These are phyloP conservation scores for Diabrotica balteata DNA, from an alignment of 2,888 invertebrate genomes.

Conservation along the genomic window DNA sequence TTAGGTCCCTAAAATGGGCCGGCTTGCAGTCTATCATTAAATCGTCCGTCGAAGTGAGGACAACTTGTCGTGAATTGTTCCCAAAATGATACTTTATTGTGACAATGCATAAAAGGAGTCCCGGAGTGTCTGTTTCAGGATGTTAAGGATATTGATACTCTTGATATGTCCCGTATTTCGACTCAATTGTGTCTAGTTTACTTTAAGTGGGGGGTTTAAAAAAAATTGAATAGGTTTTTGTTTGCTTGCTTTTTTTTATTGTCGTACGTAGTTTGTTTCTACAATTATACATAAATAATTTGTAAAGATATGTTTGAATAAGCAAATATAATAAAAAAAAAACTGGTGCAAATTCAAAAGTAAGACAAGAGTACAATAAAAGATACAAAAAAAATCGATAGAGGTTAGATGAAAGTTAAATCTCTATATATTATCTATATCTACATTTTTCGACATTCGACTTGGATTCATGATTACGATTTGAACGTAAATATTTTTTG, in stretches of 20 bases:
- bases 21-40: slow-evolving; percentile 45
- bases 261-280: neutral
- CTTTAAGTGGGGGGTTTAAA: slow-evolving; percentile 3
- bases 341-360: neutral
- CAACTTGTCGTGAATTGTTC: slow-evolving; percentile 46
- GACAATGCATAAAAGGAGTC: slow-evolving; percentile 44
- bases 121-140: slow-evolving; percentile 48
- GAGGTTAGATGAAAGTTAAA: too few relatives aligned
- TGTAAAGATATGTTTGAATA: neutral
- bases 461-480: too few relatives aligned
- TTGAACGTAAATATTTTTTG: too few relatives aligned
- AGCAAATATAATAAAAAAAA: too few relatives aligned
- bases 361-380: neutral
- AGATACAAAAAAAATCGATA: too few relatives aligned
- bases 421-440: too few relatives aligned
- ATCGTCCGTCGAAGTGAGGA: slow-evolving; percentile 41
- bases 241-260: neutral
- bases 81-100: slow-evolving; percentile 49
- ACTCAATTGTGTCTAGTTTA: slow-evolving; percentile 19
- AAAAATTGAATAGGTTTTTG: neutral
- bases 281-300: neutral
- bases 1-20: slow-evolving; percentile 29
- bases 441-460: too few relatives aligned
- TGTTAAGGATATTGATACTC: slow-evolving; percentile 41
- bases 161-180: slow-evolving; percentile 18